These are phyloP conservation scores for Coremacera marginata DNA, from an alignment of 2,888 invertebrate genomes.

Conservation along the genomic window DNA sequence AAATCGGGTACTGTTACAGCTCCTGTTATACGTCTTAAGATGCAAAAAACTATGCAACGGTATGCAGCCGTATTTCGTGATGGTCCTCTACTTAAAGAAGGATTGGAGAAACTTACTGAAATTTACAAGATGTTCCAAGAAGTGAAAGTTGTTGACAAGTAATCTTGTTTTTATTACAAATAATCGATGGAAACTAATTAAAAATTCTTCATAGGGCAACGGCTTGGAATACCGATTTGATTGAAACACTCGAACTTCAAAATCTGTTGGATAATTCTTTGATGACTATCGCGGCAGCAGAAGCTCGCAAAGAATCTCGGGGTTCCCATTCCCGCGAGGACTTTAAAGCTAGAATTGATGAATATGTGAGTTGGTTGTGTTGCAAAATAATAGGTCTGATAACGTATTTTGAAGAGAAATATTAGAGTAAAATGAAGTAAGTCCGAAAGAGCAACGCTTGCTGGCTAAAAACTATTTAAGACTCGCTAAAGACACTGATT, in stretches of 20 bases:
- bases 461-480: no score
- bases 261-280: constrained; percentile 94
- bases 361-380: constrained; percentile 73
- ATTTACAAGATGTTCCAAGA: constrained; percentile 84
- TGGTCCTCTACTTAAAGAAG: constrained; percentile 89
- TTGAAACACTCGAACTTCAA: constrained; percentile 97
- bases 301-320: constrained; percentile 94
- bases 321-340: constrained; percentile 99
- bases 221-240: constrained; percentile 97
- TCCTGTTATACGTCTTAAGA: constrained; percentile 87
- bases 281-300: constrained; percentile 92
- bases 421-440: no score
- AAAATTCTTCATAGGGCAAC: constrained; percentile 72
- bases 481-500: no score
- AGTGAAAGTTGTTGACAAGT: constrained; percentile 80
- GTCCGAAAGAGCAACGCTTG: no score
- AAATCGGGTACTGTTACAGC: constrained; percentile 84
- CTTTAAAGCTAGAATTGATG: constrained; percentile 89
- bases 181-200: neutral
- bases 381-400: neutral
- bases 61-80: constrained; percentile 98
- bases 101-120: constrained; percentile 79
- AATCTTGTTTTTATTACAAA: constrained; percentile 24
- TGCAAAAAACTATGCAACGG: constrained; percentile 98
- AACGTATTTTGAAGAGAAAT: no score